phyloP scores from a whole-genome alignment of 2,797 vertebrate genomes.

The Pangasius macronema region DNA sequence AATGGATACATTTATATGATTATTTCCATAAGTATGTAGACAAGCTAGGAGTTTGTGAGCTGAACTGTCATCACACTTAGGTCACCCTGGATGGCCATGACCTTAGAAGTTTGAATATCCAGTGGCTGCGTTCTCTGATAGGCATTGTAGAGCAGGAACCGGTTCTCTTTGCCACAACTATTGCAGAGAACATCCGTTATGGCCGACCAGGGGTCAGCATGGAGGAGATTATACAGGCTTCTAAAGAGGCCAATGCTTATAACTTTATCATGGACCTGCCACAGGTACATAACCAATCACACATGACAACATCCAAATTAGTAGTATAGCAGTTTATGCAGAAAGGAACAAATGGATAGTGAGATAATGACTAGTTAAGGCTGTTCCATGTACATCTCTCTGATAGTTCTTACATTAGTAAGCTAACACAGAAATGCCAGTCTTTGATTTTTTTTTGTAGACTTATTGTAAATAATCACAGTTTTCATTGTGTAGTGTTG shows the following conservation, averaged over 20 bases:
- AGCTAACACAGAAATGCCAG: background rate
- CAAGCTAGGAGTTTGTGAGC: background rate
- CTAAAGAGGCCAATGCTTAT: constrained; percentile 79
- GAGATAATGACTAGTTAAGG: background rate
- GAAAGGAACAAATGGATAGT: background rate
- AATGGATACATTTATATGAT: background rate
- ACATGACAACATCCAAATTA: constrained; percentile 3
- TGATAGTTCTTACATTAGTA: background rate
- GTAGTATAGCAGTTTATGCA: background rate
- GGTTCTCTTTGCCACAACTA: constrained; percentile 76
- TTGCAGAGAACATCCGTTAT: constrained; percentile 77
- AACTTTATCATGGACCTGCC: constrained; percentile 79
- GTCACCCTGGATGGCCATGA: constrained; percentile 80
- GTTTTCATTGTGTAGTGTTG: background rate
- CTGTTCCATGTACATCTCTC: background rate
- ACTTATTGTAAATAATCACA: background rate
- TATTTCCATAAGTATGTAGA: background rate
- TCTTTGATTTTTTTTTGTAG: background rate
- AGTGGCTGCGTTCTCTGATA: constrained; percentile 78
- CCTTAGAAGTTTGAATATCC: constrained; percentile 75
- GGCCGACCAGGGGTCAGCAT: constrained; percentile 70
- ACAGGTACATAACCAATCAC: constrained; percentile 65
- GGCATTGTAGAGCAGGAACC: constrained; percentile 82
- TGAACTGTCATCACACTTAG: constrained; percentile 56
- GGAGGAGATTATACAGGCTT: constrained; percentile 73